phyloP scores from a whole-genome alignment of 2,113 vertebrate species.

The Meleagris gallopavo region DNA sequence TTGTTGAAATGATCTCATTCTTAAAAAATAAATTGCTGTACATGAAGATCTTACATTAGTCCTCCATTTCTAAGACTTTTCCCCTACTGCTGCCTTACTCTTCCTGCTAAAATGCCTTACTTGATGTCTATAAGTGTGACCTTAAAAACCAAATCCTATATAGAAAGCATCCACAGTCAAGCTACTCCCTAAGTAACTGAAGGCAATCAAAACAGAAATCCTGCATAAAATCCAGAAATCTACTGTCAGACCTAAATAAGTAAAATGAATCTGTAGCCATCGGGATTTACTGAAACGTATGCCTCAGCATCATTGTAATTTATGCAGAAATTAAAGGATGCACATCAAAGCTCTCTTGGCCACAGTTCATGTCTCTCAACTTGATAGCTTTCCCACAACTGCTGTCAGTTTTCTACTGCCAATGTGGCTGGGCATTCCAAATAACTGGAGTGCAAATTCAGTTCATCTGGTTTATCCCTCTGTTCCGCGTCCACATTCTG shows the following conservation, averaged over 20 bases:
- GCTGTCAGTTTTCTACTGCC: not conserved
- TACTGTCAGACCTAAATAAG: not conserved
- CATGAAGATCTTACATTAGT: not conserved
- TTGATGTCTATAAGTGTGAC: not conserved
- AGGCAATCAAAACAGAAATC: not conserved
- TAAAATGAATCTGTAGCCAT: not conserved
- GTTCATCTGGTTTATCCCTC: not conserved
- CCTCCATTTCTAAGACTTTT: not conserved
- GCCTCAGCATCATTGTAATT: not conserved
- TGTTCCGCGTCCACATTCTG: not conserved
- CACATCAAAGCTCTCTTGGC: not conserved
- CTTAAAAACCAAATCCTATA: not conserved
- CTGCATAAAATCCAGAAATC: not conserved
- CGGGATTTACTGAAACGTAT: not conserved
- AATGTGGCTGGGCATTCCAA: not conserved
- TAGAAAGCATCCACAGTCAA: not conserved
- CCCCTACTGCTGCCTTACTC: not conserved
- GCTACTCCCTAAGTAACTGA: not conserved
- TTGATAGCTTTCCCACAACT: not conserved
- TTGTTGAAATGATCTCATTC: not conserved
- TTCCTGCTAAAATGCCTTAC: not conserved
- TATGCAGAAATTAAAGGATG: not conserved
- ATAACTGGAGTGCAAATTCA: not conserved
- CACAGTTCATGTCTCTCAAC: accelerated
- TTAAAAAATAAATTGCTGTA: not conserved